These are phyloP conservation scores for Danaus chrysippus DNA, from an alignment of 2,888 invertebrate species.

Conservation along the genomic window DNA sequence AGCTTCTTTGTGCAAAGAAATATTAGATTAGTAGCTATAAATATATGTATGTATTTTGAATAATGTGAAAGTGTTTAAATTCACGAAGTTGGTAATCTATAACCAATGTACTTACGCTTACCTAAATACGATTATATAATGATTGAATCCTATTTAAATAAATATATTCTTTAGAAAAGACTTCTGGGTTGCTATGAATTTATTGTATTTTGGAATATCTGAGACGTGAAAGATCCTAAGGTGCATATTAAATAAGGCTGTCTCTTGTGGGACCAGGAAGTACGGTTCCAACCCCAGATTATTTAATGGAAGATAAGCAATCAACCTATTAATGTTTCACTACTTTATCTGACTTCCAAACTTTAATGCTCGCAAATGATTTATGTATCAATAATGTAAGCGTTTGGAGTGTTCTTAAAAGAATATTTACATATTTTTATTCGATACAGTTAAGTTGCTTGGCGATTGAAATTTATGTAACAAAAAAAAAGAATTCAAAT, in stretches of 20 bases:
- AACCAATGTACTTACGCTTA: too few relatives aligned
- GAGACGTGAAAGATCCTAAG: background rate
- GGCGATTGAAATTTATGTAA: background rate
- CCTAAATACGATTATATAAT: too few relatives aligned
- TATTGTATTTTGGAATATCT: background rate
- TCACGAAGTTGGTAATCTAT: too few relatives aligned
- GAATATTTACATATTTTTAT: too few relatives aligned
- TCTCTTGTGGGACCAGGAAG: constrained; percentile 35
- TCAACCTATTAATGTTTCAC: constrained; percentile 48
- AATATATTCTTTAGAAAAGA: too few relatives aligned
- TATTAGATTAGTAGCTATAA: too few relatives aligned
- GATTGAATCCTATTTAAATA: too few relatives aligned
- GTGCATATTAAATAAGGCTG: constrained; percentile 41
- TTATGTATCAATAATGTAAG: too few relatives aligned
- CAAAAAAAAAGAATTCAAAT: background rate
- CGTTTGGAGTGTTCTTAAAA: too few relatives aligned
- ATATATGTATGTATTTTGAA: too few relatives aligned
- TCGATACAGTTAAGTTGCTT: background rate
- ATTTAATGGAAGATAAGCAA: constrained; percentile 38
- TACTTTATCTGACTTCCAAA: constrained; percentile 35
- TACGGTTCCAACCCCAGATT: constrained; percentile 48
- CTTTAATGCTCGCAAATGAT: constrained; percentile 22
- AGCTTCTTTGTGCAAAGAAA: too few relatives aligned
- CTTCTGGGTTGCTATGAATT: background rate
- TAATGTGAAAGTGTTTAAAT: too few relatives aligned